These are phyloP conservation scores for Heterodera carotae DNA, from an alignment of 1,140 invertebrate genomes.

Conservation along the genomic window DNA sequence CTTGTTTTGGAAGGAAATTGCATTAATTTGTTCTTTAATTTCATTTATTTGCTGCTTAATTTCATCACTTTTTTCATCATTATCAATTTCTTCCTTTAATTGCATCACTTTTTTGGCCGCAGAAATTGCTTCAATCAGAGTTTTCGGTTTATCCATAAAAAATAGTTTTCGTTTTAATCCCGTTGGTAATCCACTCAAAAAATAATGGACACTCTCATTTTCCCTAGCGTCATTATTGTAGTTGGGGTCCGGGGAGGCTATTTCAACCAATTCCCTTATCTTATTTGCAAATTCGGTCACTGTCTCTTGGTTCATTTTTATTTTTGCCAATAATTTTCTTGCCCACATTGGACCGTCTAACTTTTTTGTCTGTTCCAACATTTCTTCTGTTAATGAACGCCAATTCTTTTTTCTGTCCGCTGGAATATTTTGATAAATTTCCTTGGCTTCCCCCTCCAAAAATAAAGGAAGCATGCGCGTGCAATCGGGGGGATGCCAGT, in stretches of 20 bases:
- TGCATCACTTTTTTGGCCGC: neutral
- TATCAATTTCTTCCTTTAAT: constrained; percentile 3
- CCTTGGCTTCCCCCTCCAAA: neutral
- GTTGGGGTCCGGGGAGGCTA: neutral
- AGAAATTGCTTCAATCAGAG: neutral
- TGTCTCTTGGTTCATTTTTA: neutral
- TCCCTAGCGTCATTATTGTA: neutral
- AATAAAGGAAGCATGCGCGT: neutral
- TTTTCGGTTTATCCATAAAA: neutral
- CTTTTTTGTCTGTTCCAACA: neutral
- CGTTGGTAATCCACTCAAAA: neutral
- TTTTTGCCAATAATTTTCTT: neutral
- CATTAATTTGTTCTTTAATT: constrained; percentile 6
- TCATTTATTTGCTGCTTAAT: neutral
- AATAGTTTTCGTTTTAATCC: neutral
- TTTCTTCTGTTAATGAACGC: neutral
- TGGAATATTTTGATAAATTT: neutral
- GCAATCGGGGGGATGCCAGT: neutral
- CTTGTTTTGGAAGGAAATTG: neutral
- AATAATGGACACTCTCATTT: neutral
- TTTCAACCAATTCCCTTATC: neutral
- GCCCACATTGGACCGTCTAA: neutral
- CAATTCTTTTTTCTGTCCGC: neutral
- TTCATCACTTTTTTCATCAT: neutral
- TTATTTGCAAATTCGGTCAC: neutral